Evolutionary conservation across 1,140 invertebrate genomes (phyloP).

Genomic region (Plectrocnemia conspersa): DNA sequence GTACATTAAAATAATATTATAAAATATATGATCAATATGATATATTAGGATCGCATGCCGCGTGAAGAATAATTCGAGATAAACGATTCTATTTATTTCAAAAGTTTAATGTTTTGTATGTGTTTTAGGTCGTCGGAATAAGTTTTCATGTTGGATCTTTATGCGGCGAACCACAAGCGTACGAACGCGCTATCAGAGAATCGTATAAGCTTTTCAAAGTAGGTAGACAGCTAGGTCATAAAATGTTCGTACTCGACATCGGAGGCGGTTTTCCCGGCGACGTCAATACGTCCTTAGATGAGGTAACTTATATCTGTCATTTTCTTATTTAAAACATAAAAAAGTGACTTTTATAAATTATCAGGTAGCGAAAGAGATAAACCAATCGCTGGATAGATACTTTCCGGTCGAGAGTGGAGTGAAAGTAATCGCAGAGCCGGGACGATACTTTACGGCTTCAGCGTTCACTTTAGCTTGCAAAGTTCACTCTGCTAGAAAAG

Average conservation of each 20-base stretch:
- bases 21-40: too few relatives aligned
- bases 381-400: conserved; percentile 69
- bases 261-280: conserved; percentile 84
- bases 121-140: conserved; percentile 70
- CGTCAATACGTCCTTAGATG: conserved; percentile 58
- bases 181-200: conserved; percentile 66
- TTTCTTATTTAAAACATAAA: too few relatives aligned
- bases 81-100: background rate
- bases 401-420: conserved; percentile 72
- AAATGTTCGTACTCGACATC: conserved; percentile 74
- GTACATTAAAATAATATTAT: too few relatives aligned
- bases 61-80: too few relatives aligned
- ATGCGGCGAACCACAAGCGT: conserved; percentile 70
- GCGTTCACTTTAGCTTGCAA: conserved; percentile 89
- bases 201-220: conserved; percentile 66
- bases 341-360: conserved; percentile 16
- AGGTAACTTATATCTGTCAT: conserved; percentile 50
- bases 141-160: conserved; percentile 88
- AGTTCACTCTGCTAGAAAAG: conserved; percentile 43
- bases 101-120: conserved; percentile 1
- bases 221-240: conserved; percentile 62
- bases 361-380: conserved; percentile 63
- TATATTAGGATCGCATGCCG: background rate
- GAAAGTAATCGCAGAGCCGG: conserved; percentile 92
- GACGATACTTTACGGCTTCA: conserved; percentile 88